Conservation (phyloP, 2,797 vertebrate genomes). For the Synaphobranchus kaupii region DNA sequence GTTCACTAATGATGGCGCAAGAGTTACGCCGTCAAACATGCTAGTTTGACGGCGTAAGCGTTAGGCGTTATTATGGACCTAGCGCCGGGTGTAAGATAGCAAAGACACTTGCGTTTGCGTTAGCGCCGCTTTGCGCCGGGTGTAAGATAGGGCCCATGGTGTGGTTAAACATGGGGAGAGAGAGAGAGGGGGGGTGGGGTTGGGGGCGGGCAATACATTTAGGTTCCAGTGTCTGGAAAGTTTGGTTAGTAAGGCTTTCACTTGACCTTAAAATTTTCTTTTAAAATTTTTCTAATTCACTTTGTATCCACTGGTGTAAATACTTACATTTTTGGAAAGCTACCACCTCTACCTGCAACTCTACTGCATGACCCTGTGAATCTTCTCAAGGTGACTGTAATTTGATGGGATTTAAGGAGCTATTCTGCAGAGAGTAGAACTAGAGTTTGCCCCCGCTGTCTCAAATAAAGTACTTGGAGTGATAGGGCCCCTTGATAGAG, state of each 20-base stretch:
- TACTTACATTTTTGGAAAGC: background rate
- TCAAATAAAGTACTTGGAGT: conserved; percentile 63
- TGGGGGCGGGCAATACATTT: no score
- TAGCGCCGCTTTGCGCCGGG: no score
- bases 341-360: background rate
- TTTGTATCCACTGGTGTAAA: background rate
- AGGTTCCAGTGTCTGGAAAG: no score
- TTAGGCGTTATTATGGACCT: no score
- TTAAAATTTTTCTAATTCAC: conserved; percentile 21
- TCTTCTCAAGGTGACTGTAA: background rate
- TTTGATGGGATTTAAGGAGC: background rate
- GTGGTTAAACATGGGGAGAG: background rate
- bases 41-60: no score
- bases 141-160: no score
- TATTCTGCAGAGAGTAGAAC: background rate
- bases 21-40: no score
- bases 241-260: no score
- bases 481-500: conserved; percentile 12
- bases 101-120: no score
- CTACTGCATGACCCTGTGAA: background rate
- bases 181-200: background rate
- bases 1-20: no score
- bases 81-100: no score
- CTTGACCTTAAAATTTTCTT: background rate
- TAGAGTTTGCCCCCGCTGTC: conserved; percentile 19